Base-by-base conservation (phyloP, 2,797 vertebrate genomes). In the Paguma larvata region DNA sequence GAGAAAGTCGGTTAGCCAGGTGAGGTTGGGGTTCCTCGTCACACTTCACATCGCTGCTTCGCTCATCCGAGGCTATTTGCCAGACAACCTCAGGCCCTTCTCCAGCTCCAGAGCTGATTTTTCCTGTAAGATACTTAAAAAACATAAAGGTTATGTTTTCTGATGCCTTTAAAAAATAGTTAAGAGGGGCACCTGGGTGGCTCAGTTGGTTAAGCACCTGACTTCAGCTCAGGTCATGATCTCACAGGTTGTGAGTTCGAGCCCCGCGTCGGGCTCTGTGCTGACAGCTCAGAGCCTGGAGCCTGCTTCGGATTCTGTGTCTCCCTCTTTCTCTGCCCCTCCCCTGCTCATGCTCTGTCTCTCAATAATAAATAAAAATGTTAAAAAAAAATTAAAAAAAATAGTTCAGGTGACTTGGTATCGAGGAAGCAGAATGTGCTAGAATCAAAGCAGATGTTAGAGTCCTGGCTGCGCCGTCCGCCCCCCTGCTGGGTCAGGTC, bases 401-500 rank as follows among this genome's bases (percentile, higher is more conserved):
- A 38, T 38, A 38, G 13, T 21, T 6, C 41, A 65, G 75, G 10
- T 15, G 32, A 30, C 16, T 79, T 51, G 30, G 68, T 46, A 51
- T 8, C 14, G 63, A 32, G 56, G 6, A 51, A 41, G 25, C n/a
- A 46, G 67, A 25, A 8, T 2, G 15, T 11, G 21, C 19, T 48
- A n/a, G 38, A 88, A 21, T 13, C 34, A 21, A 8, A 2, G 72
- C 10, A 15, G n/a, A 0, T 2, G 2, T 25, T 3, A 62, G 25
- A 13, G 6, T 5, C n/a, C 51, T 3, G 32, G 38, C 41, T 5
- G 25, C 0, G 2, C n/a, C 23, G 16, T 1, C 19, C 5, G 8
- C 21, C 27, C 6, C 0, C 0, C 0, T 0, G 32, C 9, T 10
- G 27, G 32, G 34, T 19, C 41, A 10, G 34, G 34, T 23, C 51